Conservation (phyloP, 2,113 vertebrate genomes). For the Pedetes capensis region DNA sequence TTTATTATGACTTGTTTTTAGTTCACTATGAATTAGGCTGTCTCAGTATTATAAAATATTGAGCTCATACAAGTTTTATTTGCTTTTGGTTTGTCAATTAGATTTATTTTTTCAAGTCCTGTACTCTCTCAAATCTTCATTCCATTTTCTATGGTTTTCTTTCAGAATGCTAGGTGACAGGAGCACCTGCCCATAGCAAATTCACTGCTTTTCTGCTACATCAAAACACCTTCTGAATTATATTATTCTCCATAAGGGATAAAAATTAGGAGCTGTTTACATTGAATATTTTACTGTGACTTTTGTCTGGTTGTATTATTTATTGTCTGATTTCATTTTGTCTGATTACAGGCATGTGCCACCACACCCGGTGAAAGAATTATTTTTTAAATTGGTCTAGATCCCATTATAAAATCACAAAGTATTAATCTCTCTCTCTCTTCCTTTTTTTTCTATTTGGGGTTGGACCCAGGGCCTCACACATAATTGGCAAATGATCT, state of each 20-base stretch:
- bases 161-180: neutral
- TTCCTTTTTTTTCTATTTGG: too few relatives aligned
- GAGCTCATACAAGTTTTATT: constrained; percentile 28
- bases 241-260: neutral
- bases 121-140: neutral
- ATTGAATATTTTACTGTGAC: neutral
- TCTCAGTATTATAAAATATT: neutral
- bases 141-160: neutral
- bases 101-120: neutral
- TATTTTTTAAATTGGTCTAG: constrained; percentile 13
- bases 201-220: neutral
- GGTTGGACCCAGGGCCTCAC: too few relatives aligned
- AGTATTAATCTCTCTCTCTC: neutral
- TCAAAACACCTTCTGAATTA: neutral
- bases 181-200: neutral
- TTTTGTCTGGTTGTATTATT: constrained; percentile 23
- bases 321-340: constrained; percentile 21
- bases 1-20: neutral
- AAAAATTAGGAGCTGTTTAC: constrained; percentile 25
- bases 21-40: neutral
- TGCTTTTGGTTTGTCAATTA: neutral
- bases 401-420: neutral
- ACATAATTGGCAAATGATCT: too few relatives aligned
- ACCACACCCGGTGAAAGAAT: too few relatives aligned
- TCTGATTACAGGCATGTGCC: too few relatives aligned